These are phyloP conservation scores for Rhizoglyphus robini DNA, from an alignment of 1,140 invertebrate species.

Conservation along the genomic window DNA sequence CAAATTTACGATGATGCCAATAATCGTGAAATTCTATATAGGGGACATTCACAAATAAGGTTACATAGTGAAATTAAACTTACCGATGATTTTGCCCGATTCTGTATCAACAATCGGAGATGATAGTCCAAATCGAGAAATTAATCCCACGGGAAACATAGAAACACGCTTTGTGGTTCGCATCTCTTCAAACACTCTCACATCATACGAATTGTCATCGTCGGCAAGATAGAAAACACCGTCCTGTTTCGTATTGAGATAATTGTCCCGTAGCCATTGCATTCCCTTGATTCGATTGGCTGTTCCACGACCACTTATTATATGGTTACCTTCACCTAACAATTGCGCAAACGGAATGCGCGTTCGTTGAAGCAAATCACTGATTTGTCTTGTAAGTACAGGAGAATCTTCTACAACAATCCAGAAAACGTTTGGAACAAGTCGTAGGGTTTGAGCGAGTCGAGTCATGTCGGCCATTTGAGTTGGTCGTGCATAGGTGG, in stretches of 20 bases:
- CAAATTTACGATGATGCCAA: slow-evolving; percentile 67
- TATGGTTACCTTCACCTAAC: slow-evolving; percentile 55
- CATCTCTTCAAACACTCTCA: slow-evolving; percentile 73
- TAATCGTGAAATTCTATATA: slow-evolving; percentile 65
- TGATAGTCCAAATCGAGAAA: slow-evolving; percentile 55
- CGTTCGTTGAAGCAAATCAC: slow-evolving; percentile 47
- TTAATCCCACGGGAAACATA: slow-evolving; percentile 74
- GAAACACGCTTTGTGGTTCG: slow-evolving; percentile 63
- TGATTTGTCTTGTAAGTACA: slow-evolving; percentile 32
- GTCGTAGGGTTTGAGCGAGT: slow-evolving; percentile 73
- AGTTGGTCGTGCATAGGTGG: slow-evolving; percentile 72
- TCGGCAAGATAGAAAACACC: slow-evolving; percentile 92
- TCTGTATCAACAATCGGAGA: slow-evolving; percentile 50
- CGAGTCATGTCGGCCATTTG: slow-evolving; percentile 81
- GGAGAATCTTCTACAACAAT: slow-evolving; percentile 73
- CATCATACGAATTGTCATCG: too few species aligned
- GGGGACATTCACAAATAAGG: too few species aligned
- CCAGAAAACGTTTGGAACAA: slow-evolving; percentile 72
- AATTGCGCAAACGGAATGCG: slow-evolving; percentile 56
- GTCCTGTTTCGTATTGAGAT: slow-evolving; percentile 38
- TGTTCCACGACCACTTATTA: slow-evolving; percentile 50
- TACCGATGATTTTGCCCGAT: slow-evolving; percentile 52
- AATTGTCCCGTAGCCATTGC: slow-evolving; percentile 63
- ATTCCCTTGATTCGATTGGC: slow-evolving; percentile 75
- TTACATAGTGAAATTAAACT: too few species aligned